Evolutionary conservation across 2,113 vertebrate species (phyloP), one percentile per base, ranked within the genome.

Genomic region (Osmerus eperlanus): DNA sequence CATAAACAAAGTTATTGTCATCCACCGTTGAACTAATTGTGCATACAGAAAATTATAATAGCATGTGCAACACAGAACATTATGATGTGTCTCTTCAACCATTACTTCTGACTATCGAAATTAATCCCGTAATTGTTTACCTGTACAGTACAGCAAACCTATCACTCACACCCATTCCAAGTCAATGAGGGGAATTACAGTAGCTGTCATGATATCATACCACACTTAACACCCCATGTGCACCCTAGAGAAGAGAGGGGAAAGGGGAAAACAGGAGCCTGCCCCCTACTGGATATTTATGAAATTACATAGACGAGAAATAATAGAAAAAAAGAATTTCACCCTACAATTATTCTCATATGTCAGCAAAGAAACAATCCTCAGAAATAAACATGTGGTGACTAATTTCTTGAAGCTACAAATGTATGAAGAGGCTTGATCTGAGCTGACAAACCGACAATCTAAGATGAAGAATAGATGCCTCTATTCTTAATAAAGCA

Each of bases 241-340:
- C 82, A 68, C 47, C 81, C 77, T 68, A 64, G 56, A 16, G 56
- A 53, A 66, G 80, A 70, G 65, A 64, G 78, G n/a, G 47, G 12
- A 29, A 58, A 15, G 69, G 54, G 53, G 52, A 68, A 60, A 87
- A 91, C 77, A 82, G 84, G 70, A 89, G 68, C 80, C 89, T 91
- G 91, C 91, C 92, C 89, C 88, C 92, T 93, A 89, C 92, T 93
- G 92, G 92, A 78, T 77, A 81, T 68, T 23, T 77, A 53, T 79
- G 76, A 87, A 87, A 91, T 81, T 77, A 81, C 71, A 82, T 67
- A 23, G 67, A 29, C 61, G 53, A 55, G 54, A 68, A 41, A 47
- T 14, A 70, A 59, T 23, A 65, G 16, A 63, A 68, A n/a, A n/a
- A n/a, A 47, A 3, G 13, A 59, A 21, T 66, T 13, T 23, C 21